Percentiles rank a stretch among this genome's conserved stretches.
phyloP scores from a whole-genome alignment of 2,797 vertebrate species.

The Rachycentron canadum region DNA sequence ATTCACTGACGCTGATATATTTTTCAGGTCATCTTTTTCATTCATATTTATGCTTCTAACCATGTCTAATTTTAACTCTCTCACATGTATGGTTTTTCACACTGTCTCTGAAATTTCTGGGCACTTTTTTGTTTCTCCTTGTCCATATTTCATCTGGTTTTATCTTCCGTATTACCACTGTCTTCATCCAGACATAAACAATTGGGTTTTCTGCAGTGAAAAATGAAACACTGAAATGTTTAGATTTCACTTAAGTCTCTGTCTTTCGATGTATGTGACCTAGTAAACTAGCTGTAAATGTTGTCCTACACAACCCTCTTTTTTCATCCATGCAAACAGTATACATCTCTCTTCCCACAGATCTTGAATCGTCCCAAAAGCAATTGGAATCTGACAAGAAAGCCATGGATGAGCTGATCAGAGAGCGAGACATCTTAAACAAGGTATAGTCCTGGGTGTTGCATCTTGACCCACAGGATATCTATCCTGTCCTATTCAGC shows the following conservation, averaged over 20 bases:
- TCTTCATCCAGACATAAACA: neutral
- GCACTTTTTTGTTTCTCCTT: neutral
- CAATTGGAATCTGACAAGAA: constrained; percentile 92
- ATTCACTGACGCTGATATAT: neutral
- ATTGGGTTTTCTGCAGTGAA: constrained; percentile 35
- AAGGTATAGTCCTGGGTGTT: constrained; percentile 84
- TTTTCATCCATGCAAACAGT: too few relatives aligned
- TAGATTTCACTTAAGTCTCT: constrained; percentile 6
- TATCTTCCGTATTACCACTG: neutral
- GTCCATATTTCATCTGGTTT: neutral
- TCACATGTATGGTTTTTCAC: neutral
- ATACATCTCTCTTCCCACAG: constrained; percentile 67
- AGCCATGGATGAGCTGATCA: constrained; percentile 89
- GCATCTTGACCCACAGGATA: neutral
- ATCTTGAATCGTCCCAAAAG: constrained; percentile 90
- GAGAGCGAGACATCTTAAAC: constrained; percentile 90
- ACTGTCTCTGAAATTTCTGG: too few relatives aligned
- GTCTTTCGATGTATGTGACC: neutral
- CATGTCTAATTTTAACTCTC: neutral
- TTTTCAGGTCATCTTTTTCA: neutral
- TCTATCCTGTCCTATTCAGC: constrained; percentile 1
- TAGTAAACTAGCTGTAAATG: constrained; percentile 11
- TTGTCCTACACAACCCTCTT: too few relatives aligned
- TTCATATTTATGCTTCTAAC: too few relatives aligned
- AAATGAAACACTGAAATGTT: constrained; percentile 37